A percentile compares a stretch with the other conserved stretches of the same genome.
These are phyloP conservation scores for Bombus huntii DNA, from an alignment of 1,140 invertebrate species.

Conservation along the genomic window DNA sequence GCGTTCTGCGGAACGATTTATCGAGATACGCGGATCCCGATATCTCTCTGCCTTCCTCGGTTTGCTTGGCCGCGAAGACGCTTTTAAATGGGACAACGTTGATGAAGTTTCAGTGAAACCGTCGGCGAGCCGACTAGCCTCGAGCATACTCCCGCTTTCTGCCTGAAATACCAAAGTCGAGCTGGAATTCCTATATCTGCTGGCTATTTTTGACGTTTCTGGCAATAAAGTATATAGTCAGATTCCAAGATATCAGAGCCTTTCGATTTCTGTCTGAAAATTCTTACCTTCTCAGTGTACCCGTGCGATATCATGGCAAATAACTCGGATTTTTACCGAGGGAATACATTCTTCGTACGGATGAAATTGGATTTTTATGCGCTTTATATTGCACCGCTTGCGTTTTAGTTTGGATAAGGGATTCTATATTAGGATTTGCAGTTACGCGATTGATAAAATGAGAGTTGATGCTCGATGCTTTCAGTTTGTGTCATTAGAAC, in stretches of 20 bases:
- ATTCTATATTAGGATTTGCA: not conserved
- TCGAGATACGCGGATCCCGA: not conserved
- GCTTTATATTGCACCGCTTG: not conserved
- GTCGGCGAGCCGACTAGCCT: no score
- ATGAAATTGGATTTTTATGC: not conserved
- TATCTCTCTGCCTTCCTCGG: not conserved
- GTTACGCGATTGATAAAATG: not conserved
- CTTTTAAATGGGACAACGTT: conserved; percentile 32
- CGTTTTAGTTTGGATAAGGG: not conserved
- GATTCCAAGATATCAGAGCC: not conserved
- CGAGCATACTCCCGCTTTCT: not conserved
- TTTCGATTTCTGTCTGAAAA: not conserved
- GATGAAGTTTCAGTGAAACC: conserved; percentile 7
- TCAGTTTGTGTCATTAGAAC: no score
- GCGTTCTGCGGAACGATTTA: not conserved
- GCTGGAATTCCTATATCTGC: not conserved
- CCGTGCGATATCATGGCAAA: not conserved
- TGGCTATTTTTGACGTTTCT: conserved; percentile 5
- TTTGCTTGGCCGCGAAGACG: not conserved
- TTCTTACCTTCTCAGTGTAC: not conserved
- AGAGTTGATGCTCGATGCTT: not conserved
- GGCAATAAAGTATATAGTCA: not conserved
- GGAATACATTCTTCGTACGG: not conserved
- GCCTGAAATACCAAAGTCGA: not conserved
- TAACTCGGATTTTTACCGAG: not conserved